phyloP scores from a whole-genome alignment of 30 jellyfish, hydroid and myxozoan genomes.

The Cassiopea andromeda region DNA sequence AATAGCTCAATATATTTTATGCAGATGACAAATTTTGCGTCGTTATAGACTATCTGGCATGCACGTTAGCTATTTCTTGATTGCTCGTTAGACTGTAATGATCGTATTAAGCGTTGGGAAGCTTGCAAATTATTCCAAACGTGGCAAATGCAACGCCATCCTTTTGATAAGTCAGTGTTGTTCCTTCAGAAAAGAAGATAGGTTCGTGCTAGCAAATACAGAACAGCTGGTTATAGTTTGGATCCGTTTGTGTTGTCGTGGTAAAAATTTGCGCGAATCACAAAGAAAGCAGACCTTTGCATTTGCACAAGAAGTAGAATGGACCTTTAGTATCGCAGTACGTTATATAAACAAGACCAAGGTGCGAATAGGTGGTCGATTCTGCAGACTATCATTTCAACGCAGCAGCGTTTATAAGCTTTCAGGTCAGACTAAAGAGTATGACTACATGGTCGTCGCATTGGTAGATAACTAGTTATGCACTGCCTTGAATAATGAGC shows the following conservation, averaged over 20 bases:
- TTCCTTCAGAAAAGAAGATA: background rate
- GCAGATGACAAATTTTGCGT: no score
- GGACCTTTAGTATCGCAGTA: constrained; percentile 1
- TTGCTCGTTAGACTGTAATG: no score
- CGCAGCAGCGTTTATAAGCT: background rate
- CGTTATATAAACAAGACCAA: background rate
- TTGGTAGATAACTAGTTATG: no score
- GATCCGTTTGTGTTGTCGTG: background rate
- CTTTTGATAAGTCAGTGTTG: background rate
- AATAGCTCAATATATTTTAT: no score
- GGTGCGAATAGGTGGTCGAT: constrained; percentile 5
- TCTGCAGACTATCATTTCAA: constrained; percentile 10
- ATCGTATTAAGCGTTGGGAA: no score
- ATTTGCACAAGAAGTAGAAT: background rate
- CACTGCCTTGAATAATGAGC: no score
- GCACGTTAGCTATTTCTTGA: no score
- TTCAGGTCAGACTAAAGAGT: background rate
- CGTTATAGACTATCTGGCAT: no score
- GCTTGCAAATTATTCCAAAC: no score
- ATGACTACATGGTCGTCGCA: no score
- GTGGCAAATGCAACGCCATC: no score
- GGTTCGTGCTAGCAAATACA: background rate
- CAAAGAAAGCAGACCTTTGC: constrained; percentile 36
- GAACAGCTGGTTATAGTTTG: background rate
- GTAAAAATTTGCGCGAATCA: constrained; percentile 3